phyloP scores from a whole-genome alignment of 2,888 invertebrate genomes.

The Philhelius pedissequus region DNA sequence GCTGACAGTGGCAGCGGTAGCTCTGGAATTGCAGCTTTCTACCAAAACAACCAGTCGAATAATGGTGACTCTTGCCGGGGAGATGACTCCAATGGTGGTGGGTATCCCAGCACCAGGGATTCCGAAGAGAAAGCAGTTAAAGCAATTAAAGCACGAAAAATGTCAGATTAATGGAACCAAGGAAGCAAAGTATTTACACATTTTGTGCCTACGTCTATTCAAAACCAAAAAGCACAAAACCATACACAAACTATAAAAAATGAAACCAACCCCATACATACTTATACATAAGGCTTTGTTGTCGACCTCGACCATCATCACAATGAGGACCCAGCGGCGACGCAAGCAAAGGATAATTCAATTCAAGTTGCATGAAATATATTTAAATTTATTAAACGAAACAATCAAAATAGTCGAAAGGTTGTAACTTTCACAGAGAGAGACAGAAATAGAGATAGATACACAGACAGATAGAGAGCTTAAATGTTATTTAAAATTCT shows the following conservation, averaged over 20 bases:
- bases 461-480: conserved; percentile 36
- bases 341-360: background rate
- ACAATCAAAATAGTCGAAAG: conserved; percentile 58
- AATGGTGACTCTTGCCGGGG: conserved; percentile 50
- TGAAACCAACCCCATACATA: background rate
- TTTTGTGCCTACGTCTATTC: conserved; percentile 10
- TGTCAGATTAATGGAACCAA: conserved; percentile 53
- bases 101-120: conserved; percentile 35
- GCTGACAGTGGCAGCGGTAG: conserved; percentile 59
- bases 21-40: conserved; percentile 58
- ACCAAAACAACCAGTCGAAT: conserved; percentile 48
- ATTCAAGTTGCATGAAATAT: conserved; percentile 14
- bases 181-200: background rate
- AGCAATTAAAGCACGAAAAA: conserved; percentile 65
- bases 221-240: background rate
- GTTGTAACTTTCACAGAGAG: conserved; percentile 30
- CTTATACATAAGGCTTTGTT: background rate
- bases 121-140: conserved; percentile 57
- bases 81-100: conserved; percentile 25
- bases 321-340: background rate
- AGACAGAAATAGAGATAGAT: background rate
- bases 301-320: background rate
- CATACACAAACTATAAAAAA: background rate
- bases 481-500: conserved; percentile 53
- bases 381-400: background rate